Evolutionary conservation across 2,113 vertebrate genomes (phyloP).

Genomic region (Rhabdornis inornatus): DNA sequence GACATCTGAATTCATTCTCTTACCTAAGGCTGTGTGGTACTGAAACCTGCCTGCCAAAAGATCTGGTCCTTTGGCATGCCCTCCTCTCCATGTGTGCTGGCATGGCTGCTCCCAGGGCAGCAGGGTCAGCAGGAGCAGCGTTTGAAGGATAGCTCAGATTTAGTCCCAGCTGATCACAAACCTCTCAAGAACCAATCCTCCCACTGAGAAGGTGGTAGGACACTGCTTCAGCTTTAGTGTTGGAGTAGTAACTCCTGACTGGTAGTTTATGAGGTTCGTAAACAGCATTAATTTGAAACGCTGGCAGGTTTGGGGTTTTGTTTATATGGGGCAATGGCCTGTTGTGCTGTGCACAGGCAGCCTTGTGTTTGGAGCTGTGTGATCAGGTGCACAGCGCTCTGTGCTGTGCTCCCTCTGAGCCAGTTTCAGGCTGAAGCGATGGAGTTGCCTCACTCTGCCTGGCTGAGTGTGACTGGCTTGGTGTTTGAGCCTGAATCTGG

Average conservation of each 20-base stretch:
- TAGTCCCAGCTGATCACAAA: background rate
- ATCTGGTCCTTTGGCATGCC: accelerated
- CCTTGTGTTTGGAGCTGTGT: background rate
- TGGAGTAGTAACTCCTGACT: background rate
- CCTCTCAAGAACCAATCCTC: background rate
- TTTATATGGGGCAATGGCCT: background rate
- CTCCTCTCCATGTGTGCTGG: accelerated
- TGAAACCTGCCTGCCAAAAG: background rate
- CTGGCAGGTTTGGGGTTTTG: background rate
- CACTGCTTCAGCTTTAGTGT: background rate
- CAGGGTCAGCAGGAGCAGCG: background rate
- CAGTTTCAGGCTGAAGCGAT: background rate
- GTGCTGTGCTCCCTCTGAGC: background rate
- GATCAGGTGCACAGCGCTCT: accelerated
- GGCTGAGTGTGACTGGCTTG: background rate
- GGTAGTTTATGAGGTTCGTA: background rate
- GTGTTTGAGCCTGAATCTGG: background rate
- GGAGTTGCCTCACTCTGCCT: background rate
- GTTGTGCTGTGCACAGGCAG: background rate
- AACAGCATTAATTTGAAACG: background rate
- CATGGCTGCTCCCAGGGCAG: background rate
- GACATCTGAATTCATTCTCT: background rate
- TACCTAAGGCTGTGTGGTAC: background rate
- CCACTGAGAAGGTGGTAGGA: background rate
- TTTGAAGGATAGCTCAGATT: background rate